Percentiles rank a stretch among this genome's conserved stretches.
Conservation (phyloP, 2,797 vertebrate species). For the Toxotes lorentzi region DNA sequence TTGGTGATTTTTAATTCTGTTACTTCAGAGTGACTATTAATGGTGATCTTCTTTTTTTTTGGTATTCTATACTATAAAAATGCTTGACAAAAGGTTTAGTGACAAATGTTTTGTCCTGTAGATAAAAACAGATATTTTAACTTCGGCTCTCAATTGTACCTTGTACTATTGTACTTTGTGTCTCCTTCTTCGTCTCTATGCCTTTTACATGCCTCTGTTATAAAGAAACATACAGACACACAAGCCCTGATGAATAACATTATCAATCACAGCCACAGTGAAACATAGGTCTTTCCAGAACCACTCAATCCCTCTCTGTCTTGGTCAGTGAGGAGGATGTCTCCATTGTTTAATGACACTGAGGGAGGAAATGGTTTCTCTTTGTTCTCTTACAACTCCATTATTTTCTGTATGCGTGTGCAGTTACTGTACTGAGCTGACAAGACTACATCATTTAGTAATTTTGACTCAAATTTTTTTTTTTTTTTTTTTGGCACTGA, state of each 20-base stretch:
- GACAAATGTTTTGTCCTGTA: neutral
- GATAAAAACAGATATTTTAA: conserved; percentile 4
- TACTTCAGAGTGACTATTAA: too few relatives aligned
- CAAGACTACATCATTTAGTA: conserved; percentile 65
- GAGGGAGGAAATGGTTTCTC: conserved; percentile 65
- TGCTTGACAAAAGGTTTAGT: neutral
- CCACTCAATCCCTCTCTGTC: conserved; percentile 51
- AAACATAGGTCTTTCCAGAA: conserved; percentile 48
- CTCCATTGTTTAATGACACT: conserved; percentile 71
- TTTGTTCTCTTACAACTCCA: conserved; percentile 71
- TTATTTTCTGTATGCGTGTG: conserved; percentile 55
- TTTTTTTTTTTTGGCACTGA: conserved; percentile 49
- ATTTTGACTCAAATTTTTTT: conserved; percentile 56
- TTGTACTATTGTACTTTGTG: neutral
- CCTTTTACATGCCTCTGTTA: conserved; percentile 37
- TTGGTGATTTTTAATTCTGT: too few relatives aligned
- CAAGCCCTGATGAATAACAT: conserved; percentile 43
- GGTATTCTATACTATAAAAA: neutral
- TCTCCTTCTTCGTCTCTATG: conserved; percentile 9
- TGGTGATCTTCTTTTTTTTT: neutral
- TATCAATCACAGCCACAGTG: conserved; percentile 56
- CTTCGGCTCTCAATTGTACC: neutral
- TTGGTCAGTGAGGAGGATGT: conserved; percentile 63
- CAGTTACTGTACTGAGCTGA: conserved; percentile 49
- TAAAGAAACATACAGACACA: conserved; percentile 19